A percentile compares a stretch with the other conserved stretches of the same genome.
Evolutionary conservation across 2,113 vertebrate genomes (phyloP).

Genomic region (Dromiciops gliroides): DNA sequence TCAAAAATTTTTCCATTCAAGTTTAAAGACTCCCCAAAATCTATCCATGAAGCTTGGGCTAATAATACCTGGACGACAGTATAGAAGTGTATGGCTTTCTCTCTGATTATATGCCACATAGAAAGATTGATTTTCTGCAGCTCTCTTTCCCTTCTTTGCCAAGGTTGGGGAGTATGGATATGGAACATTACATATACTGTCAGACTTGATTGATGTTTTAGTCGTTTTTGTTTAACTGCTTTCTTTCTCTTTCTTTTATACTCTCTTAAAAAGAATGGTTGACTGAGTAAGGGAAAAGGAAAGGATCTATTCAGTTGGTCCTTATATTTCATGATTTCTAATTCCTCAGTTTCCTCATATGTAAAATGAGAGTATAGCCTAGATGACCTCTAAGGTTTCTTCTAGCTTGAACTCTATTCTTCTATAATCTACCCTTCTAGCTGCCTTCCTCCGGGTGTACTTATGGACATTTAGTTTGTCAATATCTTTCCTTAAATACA

Average conservation of each 20-base stretch:
- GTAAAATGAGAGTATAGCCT: not conserved
- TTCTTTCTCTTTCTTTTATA: not conserved
- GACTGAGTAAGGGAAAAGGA: not conserved
- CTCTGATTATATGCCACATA: not conserved
- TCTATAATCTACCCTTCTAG: not conserved
- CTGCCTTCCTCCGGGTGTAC: not conserved
- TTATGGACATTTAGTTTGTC: not conserved
- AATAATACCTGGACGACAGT: not conserved
- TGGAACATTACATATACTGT: not conserved
- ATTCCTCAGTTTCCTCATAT: not conserved
- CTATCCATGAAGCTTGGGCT: not conserved
- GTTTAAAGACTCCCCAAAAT: not conserved
- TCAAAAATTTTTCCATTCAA: not conserved
- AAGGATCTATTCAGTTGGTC: not conserved
- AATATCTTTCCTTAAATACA: not conserved
- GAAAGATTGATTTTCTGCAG: not conserved
- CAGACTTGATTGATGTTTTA: not conserved
- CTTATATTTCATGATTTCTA: not conserved
- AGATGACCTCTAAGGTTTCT: not conserved
- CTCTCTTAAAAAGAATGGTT: not conserved
- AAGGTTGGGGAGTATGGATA: not conserved
- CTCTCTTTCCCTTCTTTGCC: not conserved
- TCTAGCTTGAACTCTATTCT: not conserved
- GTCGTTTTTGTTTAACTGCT: not conserved
- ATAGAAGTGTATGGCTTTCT: not conserved